These are phyloP conservation scores for Hippocampus guttulatus DNA, from an alignment of 2,113 vertebrate species.

Conservation along the genomic window DNA sequence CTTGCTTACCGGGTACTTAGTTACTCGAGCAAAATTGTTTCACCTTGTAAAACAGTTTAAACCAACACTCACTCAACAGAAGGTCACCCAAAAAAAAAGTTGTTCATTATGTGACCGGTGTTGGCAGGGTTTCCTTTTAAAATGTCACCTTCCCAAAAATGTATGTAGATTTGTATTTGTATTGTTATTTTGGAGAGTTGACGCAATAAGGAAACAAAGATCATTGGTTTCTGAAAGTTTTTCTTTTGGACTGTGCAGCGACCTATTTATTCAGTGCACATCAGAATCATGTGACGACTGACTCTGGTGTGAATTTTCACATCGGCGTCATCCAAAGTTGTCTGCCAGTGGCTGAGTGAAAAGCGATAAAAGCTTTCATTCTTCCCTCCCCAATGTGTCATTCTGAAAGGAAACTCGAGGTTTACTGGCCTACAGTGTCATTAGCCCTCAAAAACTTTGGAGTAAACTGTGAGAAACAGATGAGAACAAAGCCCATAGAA, in stretches of 20 bases:
- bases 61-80: background rate
- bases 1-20: background rate
- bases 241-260: slow-evolving; percentile 16
- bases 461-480: slow-evolving; percentile 23
- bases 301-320: slow-evolving; percentile 3
- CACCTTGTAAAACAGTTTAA: background rate
- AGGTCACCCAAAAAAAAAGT: background rate
- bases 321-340: slow-evolving; percentile 5
- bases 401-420: slow-evolving; percentile 7
- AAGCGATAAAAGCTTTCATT: slow-evolving; percentile 18
- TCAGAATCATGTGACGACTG: slow-evolving; percentile 10
- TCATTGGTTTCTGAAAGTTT: slow-evolving; percentile 24
- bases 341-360: background rate
- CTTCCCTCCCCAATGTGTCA: slow-evolving; percentile 1
- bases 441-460: slow-evolving; percentile 19
- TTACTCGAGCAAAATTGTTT: background rate
- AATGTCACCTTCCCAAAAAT: no score
- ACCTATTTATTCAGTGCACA: slow-evolving; percentile 19
- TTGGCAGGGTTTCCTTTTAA: no score
- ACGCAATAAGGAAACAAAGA: slow-evolving; percentile 22
- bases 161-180: slow-evolving; percentile 13
- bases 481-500: slow-evolving; percentile 19
- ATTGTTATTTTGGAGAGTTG: slow-evolving; percentile 28
- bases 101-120: no score
- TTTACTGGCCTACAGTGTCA: slow-evolving; percentile 12